Percentiles rank a stretch among this genome's conserved stretches.
phyloP scores from a whole-genome alignment of 2,888 invertebrate genomes.

The Pandemis cinnamomeana region DNA sequence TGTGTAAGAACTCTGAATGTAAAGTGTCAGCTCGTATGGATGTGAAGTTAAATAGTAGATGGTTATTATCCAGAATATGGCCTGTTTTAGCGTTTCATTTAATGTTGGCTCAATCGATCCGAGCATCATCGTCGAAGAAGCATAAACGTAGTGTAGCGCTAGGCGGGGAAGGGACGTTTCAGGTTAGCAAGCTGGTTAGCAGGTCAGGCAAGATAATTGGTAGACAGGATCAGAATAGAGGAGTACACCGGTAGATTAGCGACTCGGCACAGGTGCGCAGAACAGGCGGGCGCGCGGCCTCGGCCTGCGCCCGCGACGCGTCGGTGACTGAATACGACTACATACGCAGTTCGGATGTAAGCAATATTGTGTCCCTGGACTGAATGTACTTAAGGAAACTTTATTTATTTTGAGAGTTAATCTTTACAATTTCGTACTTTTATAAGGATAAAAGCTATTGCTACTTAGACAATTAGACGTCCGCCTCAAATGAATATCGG shows the following conservation, averaged over 20 bases:
- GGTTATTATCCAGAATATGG: slow-evolving; percentile 77
- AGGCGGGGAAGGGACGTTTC: slow-evolving; percentile 58
- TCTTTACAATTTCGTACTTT: slow-evolving; percentile 81
- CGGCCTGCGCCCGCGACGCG: slow-evolving; percentile 62
- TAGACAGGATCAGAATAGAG: slow-evolving; percentile 52
- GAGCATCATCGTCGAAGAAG: slow-evolving; percentile 61
- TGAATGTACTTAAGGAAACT: slow-evolving; percentile 79
- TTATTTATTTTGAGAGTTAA: slow-evolving; percentile 83
- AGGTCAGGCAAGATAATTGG: slow-evolving; percentile 50
- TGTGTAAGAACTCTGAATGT: slow-evolving; percentile 77
- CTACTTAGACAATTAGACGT: slow-evolving; percentile 63
- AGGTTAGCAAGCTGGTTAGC: slow-evolving; percentile 58
- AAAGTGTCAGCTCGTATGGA: slow-evolving; percentile 73
- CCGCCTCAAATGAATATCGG: slow-evolving; percentile 64
- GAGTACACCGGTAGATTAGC: slow-evolving; percentile 66
- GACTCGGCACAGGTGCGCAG: slow-evolving; percentile 66
- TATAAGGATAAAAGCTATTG: slow-evolving; percentile 69
- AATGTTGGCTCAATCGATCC: slow-evolving; percentile 68
- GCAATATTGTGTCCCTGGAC: slow-evolving; percentile 81
- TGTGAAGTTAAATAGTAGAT: slow-evolving; percentile 71
- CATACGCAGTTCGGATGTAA: slow-evolving; percentile 70
- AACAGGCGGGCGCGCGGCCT: slow-evolving; percentile 55
- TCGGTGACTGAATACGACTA: slow-evolving; percentile 78
- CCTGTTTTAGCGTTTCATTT: slow-evolving; percentile 76
- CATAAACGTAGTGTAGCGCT: slow-evolving; percentile 55